These are phyloP conservation scores for Petrocephalus microphthalmus DNA, from an alignment of 2,113 vertebrate genomes.

Conservation along the genomic window DNA sequence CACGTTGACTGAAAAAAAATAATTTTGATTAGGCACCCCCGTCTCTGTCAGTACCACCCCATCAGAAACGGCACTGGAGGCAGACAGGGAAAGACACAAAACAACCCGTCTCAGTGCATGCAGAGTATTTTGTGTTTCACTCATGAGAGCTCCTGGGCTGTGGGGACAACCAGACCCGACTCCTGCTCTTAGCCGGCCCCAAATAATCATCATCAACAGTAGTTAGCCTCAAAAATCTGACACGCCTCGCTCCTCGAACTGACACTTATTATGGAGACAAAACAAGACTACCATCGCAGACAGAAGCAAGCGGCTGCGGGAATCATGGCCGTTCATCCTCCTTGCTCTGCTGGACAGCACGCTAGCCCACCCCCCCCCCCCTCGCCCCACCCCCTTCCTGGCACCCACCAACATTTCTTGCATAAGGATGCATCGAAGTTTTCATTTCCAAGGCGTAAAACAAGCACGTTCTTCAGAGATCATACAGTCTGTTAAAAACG, in stretches of 20 bases:
- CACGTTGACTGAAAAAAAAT: background rate
- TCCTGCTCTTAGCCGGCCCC: background rate
- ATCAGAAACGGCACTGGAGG: background rate
- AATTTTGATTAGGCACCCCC: background rate
- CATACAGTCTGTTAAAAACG: background rate
- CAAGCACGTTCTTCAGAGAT: background rate
- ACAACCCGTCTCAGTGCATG: background rate
- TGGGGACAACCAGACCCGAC: background rate
- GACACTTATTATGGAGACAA: background rate
- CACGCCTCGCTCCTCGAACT: background rate
- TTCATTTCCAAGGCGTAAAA: background rate
- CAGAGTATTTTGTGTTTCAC: background rate
- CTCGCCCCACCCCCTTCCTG: background rate
- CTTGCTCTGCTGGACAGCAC: background rate
- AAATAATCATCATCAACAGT: background rate
- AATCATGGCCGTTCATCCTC: background rate
- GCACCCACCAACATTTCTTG: conserved; percentile 5
- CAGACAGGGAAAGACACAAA: background rate
- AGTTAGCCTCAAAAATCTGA: background rate
- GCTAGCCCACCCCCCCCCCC: background rate
- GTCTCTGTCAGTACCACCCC: background rate
- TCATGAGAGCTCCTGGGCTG: background rate
- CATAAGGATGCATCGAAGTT: background rate
- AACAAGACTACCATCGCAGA: background rate
- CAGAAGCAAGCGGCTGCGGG: background rate